Conservation (phyloP, 2,888 invertebrate genomes). For the Eupithecia abbreviata region DNA sequence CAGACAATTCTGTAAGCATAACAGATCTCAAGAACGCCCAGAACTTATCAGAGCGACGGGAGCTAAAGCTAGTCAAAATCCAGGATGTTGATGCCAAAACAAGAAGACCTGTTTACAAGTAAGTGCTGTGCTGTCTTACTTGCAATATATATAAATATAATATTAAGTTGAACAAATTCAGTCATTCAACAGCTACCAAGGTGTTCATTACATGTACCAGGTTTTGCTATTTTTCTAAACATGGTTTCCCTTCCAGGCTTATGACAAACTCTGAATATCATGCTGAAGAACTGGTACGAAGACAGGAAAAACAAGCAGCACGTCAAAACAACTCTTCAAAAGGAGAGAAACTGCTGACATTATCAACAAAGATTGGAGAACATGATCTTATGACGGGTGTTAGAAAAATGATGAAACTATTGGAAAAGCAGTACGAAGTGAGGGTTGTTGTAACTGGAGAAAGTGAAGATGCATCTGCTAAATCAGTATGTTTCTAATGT, state of each 20-base stretch:
- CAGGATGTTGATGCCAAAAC: constrained; percentile 87
- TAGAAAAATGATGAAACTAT: constrained; percentile 86
- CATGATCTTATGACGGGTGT: constrained; percentile 87
- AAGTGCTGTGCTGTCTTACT: constrained; percentile 44
- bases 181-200: neutral
- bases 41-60: constrained; percentile 86
- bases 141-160: neutral
- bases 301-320: constrained; percentile 76
- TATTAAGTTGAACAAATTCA: neutral
- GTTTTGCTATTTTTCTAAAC: neutral
- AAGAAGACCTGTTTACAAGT: constrained; percentile 87
- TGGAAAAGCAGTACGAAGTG: constrained; percentile 87
- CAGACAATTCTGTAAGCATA: constrained; percentile 83
- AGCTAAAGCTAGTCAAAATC: constrained; percentile 88
- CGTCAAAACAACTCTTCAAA: constrained; percentile 74
- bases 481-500: constrained; percentile 55
- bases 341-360: constrained; percentile 86
- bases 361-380: constrained; percentile 85
- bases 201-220: too few relatives aligned
- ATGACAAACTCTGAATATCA: constrained; percentile 87
- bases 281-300: constrained; percentile 83
- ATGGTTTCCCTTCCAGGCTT: constrained; percentile 66
- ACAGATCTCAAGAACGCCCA: constrained; percentile 87
- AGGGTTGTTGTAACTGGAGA: constrained; percentile 83
- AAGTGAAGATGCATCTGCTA: constrained; percentile 62